Base-by-base conservation (phyloP, 2,888 invertebrate genomes). In the Hymenopus coronatus region DNA sequence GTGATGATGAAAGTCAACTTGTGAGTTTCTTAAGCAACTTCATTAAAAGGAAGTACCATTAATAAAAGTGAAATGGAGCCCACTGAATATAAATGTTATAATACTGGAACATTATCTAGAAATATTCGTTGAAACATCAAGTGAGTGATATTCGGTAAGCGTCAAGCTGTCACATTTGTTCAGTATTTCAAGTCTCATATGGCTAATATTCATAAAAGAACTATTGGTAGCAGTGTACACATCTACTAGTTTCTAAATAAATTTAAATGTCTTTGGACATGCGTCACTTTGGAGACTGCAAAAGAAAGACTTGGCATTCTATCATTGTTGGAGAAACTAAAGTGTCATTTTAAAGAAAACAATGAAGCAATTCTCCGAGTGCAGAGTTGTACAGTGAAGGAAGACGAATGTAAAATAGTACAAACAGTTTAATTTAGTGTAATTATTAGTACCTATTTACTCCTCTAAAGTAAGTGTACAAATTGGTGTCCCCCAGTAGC, bases 391-490 rank as follows among this genome's bases (percentile, higher is more conserved):
- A 70, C 54, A 70, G 54, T 70, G 54, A 70, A 70, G 54, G 54
- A 70, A 70, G 54, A 70, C 54, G 54, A 20, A 70, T 70, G 54
- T 70, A 70, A 70, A 70, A 70, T 70, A 70, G 54, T 70, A 70
- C 54, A 70, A 70, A 70, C 54, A 70, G 25, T 70, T 70, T 8
- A 82, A 87, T n/a, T 87, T 87, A 87, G 87, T 87, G 87, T 87
- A 82, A 46, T 85, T 85, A 84, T 82, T 40, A 87, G 33, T 82
- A 54, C 81, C 40, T 28, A 70, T 86, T 81, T 82, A 87, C 82
- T 87, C 87, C 82, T 82, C 33, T 82, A 81, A 87, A 82, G n/a
- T 87, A 87, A 87, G 82, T 82, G 87, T 87, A 87, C 87, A 87
- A 87, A 87, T 87, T 87, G n/a, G 54, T 82, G 87, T 87, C 82